Evolutionary conservation across 2,888 invertebrate species (phyloP).

Genomic region (Lissonota sp.): DNA sequence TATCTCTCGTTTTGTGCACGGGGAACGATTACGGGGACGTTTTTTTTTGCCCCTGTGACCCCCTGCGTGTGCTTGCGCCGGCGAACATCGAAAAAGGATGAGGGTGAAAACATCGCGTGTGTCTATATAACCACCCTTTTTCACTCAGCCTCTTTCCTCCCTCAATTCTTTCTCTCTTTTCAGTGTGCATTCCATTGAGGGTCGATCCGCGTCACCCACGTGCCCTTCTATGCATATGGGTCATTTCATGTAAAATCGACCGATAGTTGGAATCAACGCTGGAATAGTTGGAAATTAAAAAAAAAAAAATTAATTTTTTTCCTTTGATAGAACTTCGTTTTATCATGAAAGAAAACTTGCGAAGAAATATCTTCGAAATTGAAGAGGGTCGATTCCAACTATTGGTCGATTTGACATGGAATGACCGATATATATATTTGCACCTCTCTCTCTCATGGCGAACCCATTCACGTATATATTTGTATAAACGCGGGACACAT

Average conservation of each 20-base stretch:
- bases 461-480: conserved; percentile 22
- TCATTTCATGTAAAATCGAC: too few relatives aligned
- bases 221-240: conserved; percentile 35
- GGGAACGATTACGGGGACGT: conserved; percentile 57
- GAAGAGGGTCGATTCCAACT: too few relatives aligned
- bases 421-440: too few relatives aligned
- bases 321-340: too few relatives aligned
- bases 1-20: conserved; percentile 33
- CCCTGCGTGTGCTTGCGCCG: conserved; percentile 34
- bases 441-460: conserved; percentile 10
- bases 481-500: conserved; percentile 22
- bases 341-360: too few relatives aligned
- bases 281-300: too few relatives aligned
- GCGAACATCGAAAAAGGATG: conserved; percentile 58
- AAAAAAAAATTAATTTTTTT: too few relatives aligned
- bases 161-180: conserved; percentile 58
- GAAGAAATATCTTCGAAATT: too few relatives aligned
- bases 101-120: conserved; percentile 62
- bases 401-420: too few relatives aligned
- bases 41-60: conserved; percentile 43
- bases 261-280: neutral
- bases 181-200: conserved; percentile 53
- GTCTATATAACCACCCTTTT: conserved; percentile 53
- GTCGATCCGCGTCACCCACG: conserved; percentile 56
- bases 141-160: conserved; percentile 56